phyloP scores from a whole-genome alignment of 2,797 vertebrate genomes.

The Urosaurus nigricauda region DNA sequence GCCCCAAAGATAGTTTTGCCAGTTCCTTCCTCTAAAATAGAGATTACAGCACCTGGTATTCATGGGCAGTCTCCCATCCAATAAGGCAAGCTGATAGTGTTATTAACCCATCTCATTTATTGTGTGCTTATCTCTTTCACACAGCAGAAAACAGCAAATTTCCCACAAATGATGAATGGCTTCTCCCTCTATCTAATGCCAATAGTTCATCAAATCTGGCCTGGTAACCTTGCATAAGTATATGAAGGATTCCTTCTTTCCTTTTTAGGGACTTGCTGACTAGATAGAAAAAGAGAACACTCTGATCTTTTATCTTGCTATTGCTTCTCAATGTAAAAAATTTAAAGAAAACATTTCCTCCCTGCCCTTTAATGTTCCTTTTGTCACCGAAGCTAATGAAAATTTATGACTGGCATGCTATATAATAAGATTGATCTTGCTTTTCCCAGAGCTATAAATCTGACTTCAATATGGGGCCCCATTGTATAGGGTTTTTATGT shows the following conservation, averaged over 20 bases:
- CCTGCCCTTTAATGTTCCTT: slow-evolving; percentile 33
- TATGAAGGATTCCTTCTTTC: not conserved
- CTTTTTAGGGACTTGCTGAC: not conserved
- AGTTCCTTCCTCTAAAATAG: too few relatives aligned
- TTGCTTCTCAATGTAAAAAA: slow-evolving; percentile 11
- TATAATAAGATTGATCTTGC: slow-evolving; percentile 47
- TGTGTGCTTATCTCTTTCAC: not conserved
- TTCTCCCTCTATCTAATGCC: not conserved
- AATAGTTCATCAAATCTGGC: not conserved
- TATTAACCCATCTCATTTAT: not conserved
- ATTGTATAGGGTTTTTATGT: slow-evolving; percentile 36
- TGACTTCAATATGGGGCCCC: slow-evolving; percentile 19
- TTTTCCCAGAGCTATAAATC: slow-evolving; percentile 53
- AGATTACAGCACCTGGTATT: too few relatives aligned
- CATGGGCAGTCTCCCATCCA: too few relatives aligned
- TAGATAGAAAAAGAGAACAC: not conserved
- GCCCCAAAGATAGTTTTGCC: too few relatives aligned
- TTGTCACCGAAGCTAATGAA: slow-evolving; percentile 53
- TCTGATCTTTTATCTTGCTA: slow-evolving; percentile 17
- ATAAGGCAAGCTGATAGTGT: too few relatives aligned
- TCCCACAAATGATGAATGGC: not conserved
- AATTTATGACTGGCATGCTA: slow-evolving; percentile 48
- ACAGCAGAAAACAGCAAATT: not conserved
- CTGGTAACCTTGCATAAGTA: not conserved
- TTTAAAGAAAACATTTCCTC: slow-evolving; percentile 45